Percentiles rank a stretch among this genome's conserved stretches.
Evolutionary conservation across 2,113 vertebrate genomes (phyloP).

Genomic region (Xerus inauris): DNA sequence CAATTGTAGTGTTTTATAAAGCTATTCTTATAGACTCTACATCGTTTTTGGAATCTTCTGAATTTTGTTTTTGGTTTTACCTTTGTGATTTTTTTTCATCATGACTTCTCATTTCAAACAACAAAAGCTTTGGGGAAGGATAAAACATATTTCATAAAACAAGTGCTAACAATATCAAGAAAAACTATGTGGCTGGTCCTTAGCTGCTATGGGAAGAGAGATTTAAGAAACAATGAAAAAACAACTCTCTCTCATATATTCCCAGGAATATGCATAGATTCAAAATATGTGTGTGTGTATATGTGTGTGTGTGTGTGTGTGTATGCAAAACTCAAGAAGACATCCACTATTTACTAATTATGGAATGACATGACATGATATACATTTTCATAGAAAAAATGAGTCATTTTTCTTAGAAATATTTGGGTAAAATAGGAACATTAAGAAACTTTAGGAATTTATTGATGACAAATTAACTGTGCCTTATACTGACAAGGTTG

Average conservation of each 20-base stretch:
- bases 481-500: background rate
- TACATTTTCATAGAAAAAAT: background rate
- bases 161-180: background rate
- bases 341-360: background rate
- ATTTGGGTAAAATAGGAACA: background rate
- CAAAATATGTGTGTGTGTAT: background rate
- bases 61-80: background rate
- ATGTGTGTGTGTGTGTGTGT: background rate
- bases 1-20: background rate
- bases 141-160: conserved; percentile 31
- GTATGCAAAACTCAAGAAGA: background rate
- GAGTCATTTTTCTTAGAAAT: background rate
- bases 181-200: background rate
- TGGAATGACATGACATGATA: background rate
- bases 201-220: background rate
- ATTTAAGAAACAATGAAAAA: background rate
- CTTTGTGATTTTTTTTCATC: background rate
- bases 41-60: background rate
- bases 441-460: background rate
- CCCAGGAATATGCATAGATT: background rate
- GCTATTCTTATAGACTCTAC: background rate
- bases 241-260: background rate
- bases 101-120: background rate
- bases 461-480: background rate
- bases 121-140: background rate